phyloP scores from a whole-genome alignment of 2,113 vertebrate genomes.

The Himantopus leucocephalus region DNA sequence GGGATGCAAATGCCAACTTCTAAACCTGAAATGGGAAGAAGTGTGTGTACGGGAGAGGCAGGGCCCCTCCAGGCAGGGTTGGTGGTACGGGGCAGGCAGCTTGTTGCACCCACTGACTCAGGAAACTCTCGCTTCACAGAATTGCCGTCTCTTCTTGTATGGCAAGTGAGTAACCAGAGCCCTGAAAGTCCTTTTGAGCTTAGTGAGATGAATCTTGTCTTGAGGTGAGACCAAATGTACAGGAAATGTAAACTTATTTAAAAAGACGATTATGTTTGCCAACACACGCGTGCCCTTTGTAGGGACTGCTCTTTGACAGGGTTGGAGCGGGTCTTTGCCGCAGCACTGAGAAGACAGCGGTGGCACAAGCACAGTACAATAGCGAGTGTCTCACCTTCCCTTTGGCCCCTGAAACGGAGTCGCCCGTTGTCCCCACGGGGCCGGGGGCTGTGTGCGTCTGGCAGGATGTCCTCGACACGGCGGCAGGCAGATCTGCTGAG shows the following conservation, averaged over 20 bases:
- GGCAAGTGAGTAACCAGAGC: neutral
- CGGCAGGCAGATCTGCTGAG: conserved; percentile 16
- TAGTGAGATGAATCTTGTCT: neutral
- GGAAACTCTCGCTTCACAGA: neutral
- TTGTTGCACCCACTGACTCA: neutral
- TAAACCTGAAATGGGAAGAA: neutral
- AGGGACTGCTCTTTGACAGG: accelerated
- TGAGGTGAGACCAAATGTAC: neutral
- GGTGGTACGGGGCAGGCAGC: neutral
- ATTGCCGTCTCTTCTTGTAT: accelerated
- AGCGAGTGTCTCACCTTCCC: accelerated
- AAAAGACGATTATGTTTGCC: accelerated
- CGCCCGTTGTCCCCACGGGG: accelerated
- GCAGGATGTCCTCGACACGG: conserved; percentile 6
- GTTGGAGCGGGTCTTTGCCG: neutral
- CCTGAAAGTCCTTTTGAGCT: neutral
- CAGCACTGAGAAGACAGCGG: accelerated
- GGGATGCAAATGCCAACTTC: neutral
- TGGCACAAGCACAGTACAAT: neutral
- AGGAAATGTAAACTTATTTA: neutral
- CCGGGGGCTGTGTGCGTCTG: neutral
- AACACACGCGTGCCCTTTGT: accelerated
- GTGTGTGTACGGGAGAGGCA: accelerated
- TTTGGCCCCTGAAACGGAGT: neutral
- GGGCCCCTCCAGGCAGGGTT: neutral